Base-by-base conservation (phyloP, 2,797 vertebrate genomes). In the Lacerta viridis region DNA sequence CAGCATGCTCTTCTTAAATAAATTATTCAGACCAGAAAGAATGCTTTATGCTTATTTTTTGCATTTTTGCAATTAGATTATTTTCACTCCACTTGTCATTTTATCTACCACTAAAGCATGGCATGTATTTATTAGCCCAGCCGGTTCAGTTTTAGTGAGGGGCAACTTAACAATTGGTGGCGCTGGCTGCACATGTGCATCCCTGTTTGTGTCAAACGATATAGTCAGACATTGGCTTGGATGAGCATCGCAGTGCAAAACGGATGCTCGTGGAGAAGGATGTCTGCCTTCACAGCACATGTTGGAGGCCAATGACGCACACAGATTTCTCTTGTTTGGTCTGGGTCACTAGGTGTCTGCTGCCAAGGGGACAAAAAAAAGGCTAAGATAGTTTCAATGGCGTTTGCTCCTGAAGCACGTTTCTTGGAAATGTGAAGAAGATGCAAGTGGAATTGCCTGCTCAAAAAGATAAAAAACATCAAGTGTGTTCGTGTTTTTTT, bases 381-480 rank as follows among this genome's bases (percentile, higher is more conserved):
- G 74, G 90, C 91, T 90, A 82, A 0, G 83, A 77, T 77, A 59
- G 27, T 90, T 94, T 89, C 6, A 4, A 90, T 85, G 89, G 69
- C 66, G 41, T 76, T 88, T 88, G 82, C 78, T 92, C 90, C 90
- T 87, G 39, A 9, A 87, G 88, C 91, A 90, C 75, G 88, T 90
- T 91, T 85, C 77, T 1, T 61, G 46, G 83, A 90, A 71, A 46
- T 5, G 43, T 88, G 83, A 93, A 93, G 78, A 43, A 85, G 23
- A 88, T 78, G 68, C 85, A 85, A 69, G 91, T 89, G 84, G 17
- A 39, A 55, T 27, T 79, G 82, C 50, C 74, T 87, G 83, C 87
- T 90, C 87, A 88, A 91, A 95, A 87, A 68, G 3, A 50, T 68
- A 36, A 87, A 79, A 83, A 87, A 91, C 71, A 93, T 91, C 11